Conservation (phyloP, 2,797 vertebrate genomes). For the Aulostomus chinensis region DNA sequence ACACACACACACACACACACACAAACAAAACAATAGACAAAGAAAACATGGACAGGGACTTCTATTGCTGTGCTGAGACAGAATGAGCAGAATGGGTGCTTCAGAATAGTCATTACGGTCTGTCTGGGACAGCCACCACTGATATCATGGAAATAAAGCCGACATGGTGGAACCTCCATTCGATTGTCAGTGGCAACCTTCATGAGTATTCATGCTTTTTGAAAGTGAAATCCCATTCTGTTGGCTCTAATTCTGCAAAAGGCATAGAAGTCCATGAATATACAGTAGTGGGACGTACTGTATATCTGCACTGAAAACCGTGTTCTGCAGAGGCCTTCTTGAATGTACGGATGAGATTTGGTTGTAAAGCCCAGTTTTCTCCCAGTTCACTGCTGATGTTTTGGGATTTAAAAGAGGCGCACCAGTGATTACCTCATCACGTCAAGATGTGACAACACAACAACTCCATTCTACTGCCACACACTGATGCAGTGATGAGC, state of each 20-base stretch:
- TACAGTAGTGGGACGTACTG: constrained; percentile 48
- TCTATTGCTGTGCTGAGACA: constrained; percentile 47
- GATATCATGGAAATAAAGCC: constrained; percentile 8
- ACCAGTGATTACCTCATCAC: too few relatives aligned
- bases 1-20: constrained; percentile 20
- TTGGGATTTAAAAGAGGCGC: neutral
- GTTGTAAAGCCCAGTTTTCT: neutral
- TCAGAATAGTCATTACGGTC: neutral
- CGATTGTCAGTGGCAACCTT: neutral
- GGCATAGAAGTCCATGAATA: constrained; percentile 59
- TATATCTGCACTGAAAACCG: constrained; percentile 39
- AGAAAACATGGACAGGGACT: constrained; percentile 48
- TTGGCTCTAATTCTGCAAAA: constrained; percentile 42
- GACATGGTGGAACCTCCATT: constrained; percentile 10
- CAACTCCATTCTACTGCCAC: too few relatives aligned
- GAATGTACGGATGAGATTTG: constrained; percentile 2
- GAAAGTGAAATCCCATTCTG: constrained; percentile 32
- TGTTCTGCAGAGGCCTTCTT: constrained; percentile 7
- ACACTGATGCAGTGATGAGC: too few relatives aligned
- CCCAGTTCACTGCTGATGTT: neutral
- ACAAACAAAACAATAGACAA: constrained; percentile 45
- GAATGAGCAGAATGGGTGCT: constrained; percentile 42
- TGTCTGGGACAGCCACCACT: constrained; percentile 4
- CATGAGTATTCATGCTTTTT: constrained; percentile 2
- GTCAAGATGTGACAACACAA: too few relatives aligned